Conservation (phyloP, 2,888 invertebrate species). For the Lithophane socia region DNA sequence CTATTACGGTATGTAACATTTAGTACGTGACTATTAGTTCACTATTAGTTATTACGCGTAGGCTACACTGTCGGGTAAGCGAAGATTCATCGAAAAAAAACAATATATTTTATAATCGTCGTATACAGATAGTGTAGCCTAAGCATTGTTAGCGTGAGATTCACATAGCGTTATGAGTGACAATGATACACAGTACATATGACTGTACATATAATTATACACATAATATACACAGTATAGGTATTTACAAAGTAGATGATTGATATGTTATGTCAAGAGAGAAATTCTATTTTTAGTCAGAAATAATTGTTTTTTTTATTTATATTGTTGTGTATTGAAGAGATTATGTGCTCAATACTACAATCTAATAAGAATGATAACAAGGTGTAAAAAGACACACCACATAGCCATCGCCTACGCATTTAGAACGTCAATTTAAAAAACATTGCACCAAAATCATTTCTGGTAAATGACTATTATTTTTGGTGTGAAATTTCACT, state of each 20-base stretch:
- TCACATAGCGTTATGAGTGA: constrained; percentile 71
- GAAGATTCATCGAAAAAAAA: not conserved
- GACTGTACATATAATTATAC: constrained; percentile 51
- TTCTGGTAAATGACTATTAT: not conserved
- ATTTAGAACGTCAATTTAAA: too few species aligned
- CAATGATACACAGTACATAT: constrained; percentile 66
- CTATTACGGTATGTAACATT: constrained; percentile 50
- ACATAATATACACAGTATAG: constrained; percentile 43
- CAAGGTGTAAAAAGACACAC: not conserved
- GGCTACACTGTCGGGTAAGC: constrained; percentile 13
- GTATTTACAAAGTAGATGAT: constrained; percentile 45
- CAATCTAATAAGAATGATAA: not conserved
- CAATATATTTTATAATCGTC: not conserved
- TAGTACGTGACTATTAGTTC: constrained; percentile 60
- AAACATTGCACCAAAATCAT: not conserved
- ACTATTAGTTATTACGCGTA: constrained; percentile 51
- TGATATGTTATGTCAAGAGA: not conserved
- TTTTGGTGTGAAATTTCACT: not conserved
- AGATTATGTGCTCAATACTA: not conserved
- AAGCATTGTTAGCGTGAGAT: constrained; percentile 71
- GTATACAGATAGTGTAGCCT: constrained; percentile 10
- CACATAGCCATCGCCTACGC: too few species aligned
- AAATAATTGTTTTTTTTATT: not conserved
- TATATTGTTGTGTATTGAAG: not conserved
- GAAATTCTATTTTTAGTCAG: not conserved